Conservation (phyloP, 2,113 vertebrate genomes). For the Lanius ludovicianus region DNA sequence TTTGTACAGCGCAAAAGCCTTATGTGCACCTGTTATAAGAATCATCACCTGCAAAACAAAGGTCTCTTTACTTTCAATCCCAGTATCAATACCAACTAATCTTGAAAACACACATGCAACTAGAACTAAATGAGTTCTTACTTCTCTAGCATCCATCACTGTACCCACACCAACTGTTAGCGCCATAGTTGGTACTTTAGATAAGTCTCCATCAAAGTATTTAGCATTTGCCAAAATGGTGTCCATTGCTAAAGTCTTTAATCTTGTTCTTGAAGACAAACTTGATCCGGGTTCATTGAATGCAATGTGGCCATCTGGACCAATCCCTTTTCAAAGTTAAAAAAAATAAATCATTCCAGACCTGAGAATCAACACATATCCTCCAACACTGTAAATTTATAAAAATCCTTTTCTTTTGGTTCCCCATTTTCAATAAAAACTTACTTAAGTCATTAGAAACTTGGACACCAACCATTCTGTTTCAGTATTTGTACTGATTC, state of each 20-base stretch:
- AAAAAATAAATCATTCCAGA: constrained; percentile 33
- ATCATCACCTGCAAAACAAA: constrained; percentile 82
- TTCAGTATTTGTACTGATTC: not conserved
- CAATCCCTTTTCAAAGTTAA: constrained; percentile 80
- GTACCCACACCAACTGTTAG: constrained; percentile 85
- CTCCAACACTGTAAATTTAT: not conserved
- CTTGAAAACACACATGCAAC: constrained; percentile 50
- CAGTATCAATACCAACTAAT: not conserved
- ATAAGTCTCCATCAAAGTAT: constrained; percentile 83
- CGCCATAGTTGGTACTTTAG: constrained; percentile 86
- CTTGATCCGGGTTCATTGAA: constrained; percentile 87
- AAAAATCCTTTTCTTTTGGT: not conserved
- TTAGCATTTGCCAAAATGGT: constrained; percentile 86
- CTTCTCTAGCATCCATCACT: constrained; percentile 86
- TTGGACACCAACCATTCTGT: not conserved
- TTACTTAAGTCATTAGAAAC: not conserved
- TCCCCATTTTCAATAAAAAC: not conserved
- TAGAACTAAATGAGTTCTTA: constrained; percentile 67
- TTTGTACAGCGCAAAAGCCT: constrained; percentile 84
- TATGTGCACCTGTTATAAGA: constrained; percentile 86
- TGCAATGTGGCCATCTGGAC: constrained; percentile 86
- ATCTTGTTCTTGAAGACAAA: constrained; percentile 83
- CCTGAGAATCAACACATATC: not conserved
- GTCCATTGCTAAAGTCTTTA: constrained; percentile 85
- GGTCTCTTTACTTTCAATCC: constrained; percentile 5